A percentile compares a stretch with the other conserved stretches of the same genome.
phyloP scores from a whole-genome alignment of 2,888 invertebrate genomes.

The Leptogaster cylindrica region DNA sequence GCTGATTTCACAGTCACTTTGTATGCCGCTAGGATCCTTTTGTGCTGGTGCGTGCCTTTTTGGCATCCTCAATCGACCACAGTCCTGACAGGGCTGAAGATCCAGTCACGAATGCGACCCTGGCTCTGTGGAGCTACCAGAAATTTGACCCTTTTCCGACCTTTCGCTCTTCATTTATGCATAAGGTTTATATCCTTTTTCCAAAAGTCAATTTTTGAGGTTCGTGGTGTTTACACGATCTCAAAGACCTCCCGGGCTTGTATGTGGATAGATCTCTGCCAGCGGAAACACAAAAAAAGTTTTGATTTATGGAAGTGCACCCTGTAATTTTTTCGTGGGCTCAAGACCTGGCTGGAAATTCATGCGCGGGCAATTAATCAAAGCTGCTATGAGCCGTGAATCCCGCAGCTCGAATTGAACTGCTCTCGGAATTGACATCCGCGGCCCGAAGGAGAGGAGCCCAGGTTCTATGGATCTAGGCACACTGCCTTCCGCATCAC shows the following conservation, averaged over 20 bases:
- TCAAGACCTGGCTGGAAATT: constrained; percentile 9
- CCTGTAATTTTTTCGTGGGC: too few species aligned
- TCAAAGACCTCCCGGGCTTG: not conserved
- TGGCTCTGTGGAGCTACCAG: not conserved
- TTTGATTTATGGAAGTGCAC: constrained; percentile 32
- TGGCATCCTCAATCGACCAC: not conserved
- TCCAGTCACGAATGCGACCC: not conserved
- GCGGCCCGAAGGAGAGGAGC: too few species aligned
- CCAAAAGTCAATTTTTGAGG: not conserved
- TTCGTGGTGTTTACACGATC: constrained; percentile 10
- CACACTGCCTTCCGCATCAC: constrained; percentile 25
- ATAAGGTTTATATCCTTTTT: not conserved
- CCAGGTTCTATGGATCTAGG: too few species aligned
- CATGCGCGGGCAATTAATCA: constrained; percentile 32
- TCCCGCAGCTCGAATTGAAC: constrained; percentile 20
- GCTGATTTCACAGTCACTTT: constrained; percentile 29
- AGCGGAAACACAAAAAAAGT: not conserved
- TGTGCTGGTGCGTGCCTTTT: not conserved
- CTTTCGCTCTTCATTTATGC: too few species aligned
- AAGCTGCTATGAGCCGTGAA: constrained; percentile 37
- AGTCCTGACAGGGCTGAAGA: not conserved
- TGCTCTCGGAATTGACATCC: constrained; percentile 4
- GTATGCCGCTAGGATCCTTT: not conserved
- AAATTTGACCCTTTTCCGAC: not conserved
- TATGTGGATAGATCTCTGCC: too few species aligned